Evolutionary conservation across 2,888 invertebrate genomes (phyloP).

Genomic region (Aphodius sticticus): DNA sequence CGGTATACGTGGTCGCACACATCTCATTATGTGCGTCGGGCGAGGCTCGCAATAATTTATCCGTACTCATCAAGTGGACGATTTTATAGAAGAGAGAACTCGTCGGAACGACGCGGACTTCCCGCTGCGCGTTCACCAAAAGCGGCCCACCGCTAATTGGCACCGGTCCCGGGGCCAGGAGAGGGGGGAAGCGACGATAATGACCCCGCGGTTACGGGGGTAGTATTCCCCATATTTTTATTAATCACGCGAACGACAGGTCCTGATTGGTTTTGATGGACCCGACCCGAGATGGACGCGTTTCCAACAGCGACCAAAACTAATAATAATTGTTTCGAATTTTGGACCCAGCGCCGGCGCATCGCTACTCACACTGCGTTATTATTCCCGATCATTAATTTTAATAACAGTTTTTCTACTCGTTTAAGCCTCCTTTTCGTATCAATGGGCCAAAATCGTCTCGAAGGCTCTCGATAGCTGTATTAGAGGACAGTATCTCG

Average conservation of each 20-base stretch:
- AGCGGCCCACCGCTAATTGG: background rate
- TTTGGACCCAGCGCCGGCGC: conserved; percentile 36
- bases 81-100: conserved; percentile 4
- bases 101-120: background rate
- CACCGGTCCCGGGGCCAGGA: background rate
- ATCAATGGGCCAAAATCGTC: background rate
- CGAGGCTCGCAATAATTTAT: background rate
- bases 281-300: conserved; percentile 39
- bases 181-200: background rate
- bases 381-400: conserved; percentile 45
- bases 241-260: conserved; percentile 43
- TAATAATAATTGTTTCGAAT: conserved; percentile 44
- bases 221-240: conserved; percentile 35
- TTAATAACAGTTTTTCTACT: background rate
- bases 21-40: conserved; percentile 4
- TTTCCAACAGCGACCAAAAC: conserved; percentile 43
- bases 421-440: background rate
- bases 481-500: background rate
- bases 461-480: background rate
- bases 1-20: background rate
- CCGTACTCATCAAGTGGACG: conserved; percentile 4
- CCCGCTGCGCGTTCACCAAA: conserved; percentile 4
- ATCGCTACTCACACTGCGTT: conserved; percentile 44
- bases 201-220: conserved; percentile 11
- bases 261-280: conserved; percentile 43